Evolutionary conservation across 2,888 invertebrate genomes (phyloP), one percentile per base, ranked within the genome.

Genomic region (Drosophila maculinotata): DNA sequence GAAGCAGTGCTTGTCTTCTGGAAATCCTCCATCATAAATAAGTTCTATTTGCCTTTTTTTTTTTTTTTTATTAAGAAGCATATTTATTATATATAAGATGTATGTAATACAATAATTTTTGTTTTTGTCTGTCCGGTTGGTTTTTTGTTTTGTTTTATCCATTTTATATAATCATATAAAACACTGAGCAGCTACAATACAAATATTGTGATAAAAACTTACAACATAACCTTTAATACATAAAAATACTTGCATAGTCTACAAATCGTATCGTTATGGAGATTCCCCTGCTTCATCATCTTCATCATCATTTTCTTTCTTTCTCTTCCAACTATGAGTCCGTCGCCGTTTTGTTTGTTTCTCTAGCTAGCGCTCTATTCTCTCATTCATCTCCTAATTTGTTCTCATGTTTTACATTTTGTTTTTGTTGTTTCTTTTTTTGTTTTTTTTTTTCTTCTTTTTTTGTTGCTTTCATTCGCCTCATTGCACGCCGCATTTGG

Each of bases 171-270:
- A 88, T 85, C 84, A 88, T 85, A 85, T 90, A 89, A 89, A 89
- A 89, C 89, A 89, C 90, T 89, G 90, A 89, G 90, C 89, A 89
- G 90, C 89, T 89, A 89, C 90, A 89, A 89, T 89, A 89, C 87
- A 89, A 90, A 87, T 90, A 90, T 89, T 87, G 81, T 89, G 81
- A 88, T 89, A 89, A 90, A 89, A 90, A 89, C 90, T 90, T 89
- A 89, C 82, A 90, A 89, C 87, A 89, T 89, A 89, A 89, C 89
- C 79, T 88, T 89, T 87, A 88, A 89, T 89, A 84, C 86, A 87
- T 88, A 89, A 89, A 90, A 89, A 89, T 90, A 89, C 86, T 89
- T 89, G 87, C 88, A 85, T 90, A 89, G 80, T 85, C 90, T 90
- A 89, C 87, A 89, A 88, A 89, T 89, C 88, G 82, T 89, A 89